Evolutionary conservation across 2,888 invertebrate species (phyloP), one percentile per base, ranked within the genome.

Genomic region (Ornithoptera priamus): DNA sequence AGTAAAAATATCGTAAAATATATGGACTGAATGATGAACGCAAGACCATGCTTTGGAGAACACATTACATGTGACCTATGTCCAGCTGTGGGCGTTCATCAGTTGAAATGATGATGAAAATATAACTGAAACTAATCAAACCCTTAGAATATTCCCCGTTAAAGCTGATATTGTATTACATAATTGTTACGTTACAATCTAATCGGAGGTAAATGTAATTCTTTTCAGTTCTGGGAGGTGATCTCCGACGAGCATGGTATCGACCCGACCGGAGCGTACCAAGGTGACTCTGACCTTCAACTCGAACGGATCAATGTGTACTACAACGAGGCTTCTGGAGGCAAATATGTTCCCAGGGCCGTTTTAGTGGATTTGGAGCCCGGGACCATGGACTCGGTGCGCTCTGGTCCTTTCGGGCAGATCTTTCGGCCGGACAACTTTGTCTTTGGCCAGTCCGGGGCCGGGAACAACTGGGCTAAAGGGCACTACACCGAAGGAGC

Each of bases 231-330:
- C 78, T 89, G 89, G 89, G 89, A 89, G 77, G 89, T 89, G 42
- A 88, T 89, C 56, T 88, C 88, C 22, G 89, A 89, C 61, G 89
- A 89, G 76, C 89, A 89, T 69, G 89, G 89, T 61, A 89, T 90
- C 72, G 89, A 89, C 74, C 78, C 88, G 12, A 84, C 83, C 42
- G 90, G 90, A 56, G 81, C 82, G 20, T 95, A 94, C 84, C 92
- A 93, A 76, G 96, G 96, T 15, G 95, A 95, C 83, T 94, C 94
- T 7, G 95, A 95, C 77, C 92, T 96, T 18, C 96, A 96, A 81
- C 86, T 96, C 64, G 95, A 96, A 85, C 92, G 96, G 73, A 95
- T 96, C 79, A 95, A 95, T 79, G 96, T 96, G 24, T 96, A 95
- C 85, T 96, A 95, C 91, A 96, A 96, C 79, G 96, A 96, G 82